Evolutionary conservation across 2,888 invertebrate genomes (phyloP), one percentile per base, ranked within the genome.

Genomic region (Carabus problematicus): DNA sequence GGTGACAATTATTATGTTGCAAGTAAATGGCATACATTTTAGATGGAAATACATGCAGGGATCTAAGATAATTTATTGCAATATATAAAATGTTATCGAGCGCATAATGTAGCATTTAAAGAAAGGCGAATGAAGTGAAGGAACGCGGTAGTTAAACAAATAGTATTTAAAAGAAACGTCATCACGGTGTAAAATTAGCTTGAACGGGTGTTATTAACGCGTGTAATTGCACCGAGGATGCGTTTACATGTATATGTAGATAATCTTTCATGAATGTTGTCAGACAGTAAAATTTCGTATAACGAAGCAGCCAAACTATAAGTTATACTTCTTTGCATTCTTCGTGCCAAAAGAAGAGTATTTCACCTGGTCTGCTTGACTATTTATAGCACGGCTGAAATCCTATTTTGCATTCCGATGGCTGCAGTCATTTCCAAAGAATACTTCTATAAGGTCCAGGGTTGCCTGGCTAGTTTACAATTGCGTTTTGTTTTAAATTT

Each of bases 381-480:
- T 64, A 64, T 64, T 43, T 42, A 64, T 64, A 64, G 12, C 55
- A 12, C 43, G 14, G 14, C 64, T 64, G 45, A 64, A 64, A 63
- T 54, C 54, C 45, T 14, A 55, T 64, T 63, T 64, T 64, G 64
- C 56, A 64, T 64, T 64, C 64, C 64, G 45, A 55, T 41, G 54
- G 29, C 42, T 55, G 56, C 64, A 64, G 43, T 64, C 64, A 64
- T 64, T 64, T 56, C 55, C 56, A 64, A 64, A 64, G 64, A 64
- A 64, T 64, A 47, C 43, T 18, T 19, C 56, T 19, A 3, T 8
- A 64, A 55, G 55, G 56, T 56, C 64, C 64, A 64, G 56, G 52
- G 40, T 63, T 63, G 16, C 64, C 12, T 29, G 64, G 8, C 29
- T n/a, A 42, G 18, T 49, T 41, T 42, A 56, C 55, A 64, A 64